These are phyloP conservation scores for Nothoprocta perdicaria DNA, from an alignment of 2,113 vertebrate species.

Conservation along the genomic window DNA sequence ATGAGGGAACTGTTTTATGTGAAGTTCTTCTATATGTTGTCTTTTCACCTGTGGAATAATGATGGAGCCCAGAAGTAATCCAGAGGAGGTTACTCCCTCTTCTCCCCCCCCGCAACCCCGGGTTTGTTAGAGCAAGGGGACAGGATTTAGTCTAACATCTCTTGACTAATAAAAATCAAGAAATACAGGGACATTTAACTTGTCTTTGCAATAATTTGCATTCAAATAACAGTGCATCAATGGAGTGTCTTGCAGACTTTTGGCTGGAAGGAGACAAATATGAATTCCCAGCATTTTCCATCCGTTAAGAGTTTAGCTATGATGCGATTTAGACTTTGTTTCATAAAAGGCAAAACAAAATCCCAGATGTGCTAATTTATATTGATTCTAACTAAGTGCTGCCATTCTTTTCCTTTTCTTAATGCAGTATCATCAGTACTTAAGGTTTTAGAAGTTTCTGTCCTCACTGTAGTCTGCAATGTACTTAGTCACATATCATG, in stretches of 20 bases:
- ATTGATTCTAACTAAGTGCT: conserved; percentile 27
- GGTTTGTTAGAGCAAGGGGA: conserved; percentile 70
- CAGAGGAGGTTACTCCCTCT: conserved; percentile 74
- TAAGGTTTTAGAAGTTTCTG: conserved; percentile 50
- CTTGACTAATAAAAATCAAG: conserved; percentile 46
- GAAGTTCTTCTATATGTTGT: conserved; percentile 77
- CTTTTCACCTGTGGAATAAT: conserved; percentile 80
- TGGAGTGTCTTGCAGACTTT: conserved; percentile 59
- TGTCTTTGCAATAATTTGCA: conserved; percentile 69
- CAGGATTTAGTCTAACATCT: conserved; percentile 77
- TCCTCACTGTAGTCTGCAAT: conserved; percentile 70
- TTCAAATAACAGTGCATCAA: conserved; percentile 5
- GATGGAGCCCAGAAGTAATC: conserved; percentile 74
- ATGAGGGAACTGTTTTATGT: conserved; percentile 82
- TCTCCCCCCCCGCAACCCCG: neutral
- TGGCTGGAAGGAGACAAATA: conserved; percentile 68
- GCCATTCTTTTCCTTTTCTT: conserved; percentile 47
- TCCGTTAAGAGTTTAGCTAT: conserved; percentile 37
- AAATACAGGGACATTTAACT: conserved; percentile 70
- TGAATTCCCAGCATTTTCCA: conserved; percentile 48
- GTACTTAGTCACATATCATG: conserved; percentile 75
- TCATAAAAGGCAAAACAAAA: neutral
- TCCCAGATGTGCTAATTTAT: conserved; percentile 9
- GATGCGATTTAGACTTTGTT: conserved; percentile 44
- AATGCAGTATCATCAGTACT: conserved; percentile 42